Conservation (phyloP, 2,888 invertebrate species). For the Cantharis flavilabris region DNA sequence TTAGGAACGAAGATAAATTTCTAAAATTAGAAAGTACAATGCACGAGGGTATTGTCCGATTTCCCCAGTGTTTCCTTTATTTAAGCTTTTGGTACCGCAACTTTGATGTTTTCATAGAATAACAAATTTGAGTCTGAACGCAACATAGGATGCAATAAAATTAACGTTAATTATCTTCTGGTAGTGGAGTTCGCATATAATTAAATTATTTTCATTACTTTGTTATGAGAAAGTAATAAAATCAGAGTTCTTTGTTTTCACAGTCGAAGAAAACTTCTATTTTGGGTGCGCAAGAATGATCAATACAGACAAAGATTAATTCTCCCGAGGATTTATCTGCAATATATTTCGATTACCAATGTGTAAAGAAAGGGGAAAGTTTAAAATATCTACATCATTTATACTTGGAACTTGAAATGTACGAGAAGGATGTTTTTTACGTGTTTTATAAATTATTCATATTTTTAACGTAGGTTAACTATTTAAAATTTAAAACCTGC, state of each 20-base stretch:
- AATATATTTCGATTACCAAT: not conserved
- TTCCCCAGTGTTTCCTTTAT: not conserved
- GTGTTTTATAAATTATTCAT: not conserved
- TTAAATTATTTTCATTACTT: not conserved
- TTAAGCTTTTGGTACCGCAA: not conserved
- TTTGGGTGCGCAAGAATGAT: not conserved
- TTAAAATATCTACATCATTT: not conserved
- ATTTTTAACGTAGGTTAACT: not conserved
- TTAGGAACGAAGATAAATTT: not conserved
- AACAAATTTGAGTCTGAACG: not conserved
- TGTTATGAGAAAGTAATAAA: not conserved
- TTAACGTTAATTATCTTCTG: not conserved
- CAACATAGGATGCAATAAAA: not conserved
- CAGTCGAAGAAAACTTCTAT: not conserved
- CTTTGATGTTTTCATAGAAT: slow-evolving; percentile 1
- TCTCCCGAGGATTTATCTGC: not conserved
- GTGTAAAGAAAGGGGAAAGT: not conserved
- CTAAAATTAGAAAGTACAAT: slow-evolving; percentile 4
- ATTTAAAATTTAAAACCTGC: not conserved
- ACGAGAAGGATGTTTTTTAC: not conserved
- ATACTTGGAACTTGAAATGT: not conserved
- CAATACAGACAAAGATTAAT: not conserved
- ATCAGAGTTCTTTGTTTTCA: not conserved
- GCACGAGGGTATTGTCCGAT: not conserved
- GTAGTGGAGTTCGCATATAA: not conserved